These are phyloP conservation scores for Cephalotes varians DNA, from an alignment of 2,888 invertebrate species.

Conservation along the genomic window DNA sequence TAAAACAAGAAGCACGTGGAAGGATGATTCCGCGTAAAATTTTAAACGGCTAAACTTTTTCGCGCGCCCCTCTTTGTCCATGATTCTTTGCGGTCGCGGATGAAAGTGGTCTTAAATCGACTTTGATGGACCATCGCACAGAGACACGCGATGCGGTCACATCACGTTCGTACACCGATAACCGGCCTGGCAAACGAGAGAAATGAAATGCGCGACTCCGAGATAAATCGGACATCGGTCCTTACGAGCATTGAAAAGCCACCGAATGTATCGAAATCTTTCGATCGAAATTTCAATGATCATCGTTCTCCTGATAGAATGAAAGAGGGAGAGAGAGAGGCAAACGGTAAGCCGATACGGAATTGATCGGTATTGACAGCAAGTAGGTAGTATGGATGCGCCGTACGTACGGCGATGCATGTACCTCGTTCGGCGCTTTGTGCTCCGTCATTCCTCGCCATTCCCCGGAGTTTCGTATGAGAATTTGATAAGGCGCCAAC, in stretches of 20 bases:
- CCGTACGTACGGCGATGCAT: neutral
- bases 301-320: constrained; percentile 39
- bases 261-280: constrained; percentile 48
- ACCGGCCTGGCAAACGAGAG: constrained; percentile 9
- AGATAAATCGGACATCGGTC: constrained; percentile 67
- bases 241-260: constrained; percentile 39
- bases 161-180: neutral
- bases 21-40: neutral
- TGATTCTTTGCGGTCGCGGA: neutral
- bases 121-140: neutral
- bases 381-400: constrained; percentile 35
- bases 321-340: neutral
- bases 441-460: constrained; percentile 39
- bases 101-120: neutral
- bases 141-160: neutral
- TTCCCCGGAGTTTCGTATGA: constrained; percentile 41
- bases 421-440: constrained; percentile 41
- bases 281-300: constrained; percentile 70
- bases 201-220: constrained; percentile 57
- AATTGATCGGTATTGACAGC: constrained; percentile 54
- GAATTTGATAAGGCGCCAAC: constrained; percentile 46
- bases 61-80: neutral
- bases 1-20: neutral
- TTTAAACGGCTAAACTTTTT: constrained; percentile 8
- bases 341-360: constrained; percentile 1